phyloP scores from a whole-genome alignment of 2,797 vertebrate species.

The Mus caroli region DNA sequence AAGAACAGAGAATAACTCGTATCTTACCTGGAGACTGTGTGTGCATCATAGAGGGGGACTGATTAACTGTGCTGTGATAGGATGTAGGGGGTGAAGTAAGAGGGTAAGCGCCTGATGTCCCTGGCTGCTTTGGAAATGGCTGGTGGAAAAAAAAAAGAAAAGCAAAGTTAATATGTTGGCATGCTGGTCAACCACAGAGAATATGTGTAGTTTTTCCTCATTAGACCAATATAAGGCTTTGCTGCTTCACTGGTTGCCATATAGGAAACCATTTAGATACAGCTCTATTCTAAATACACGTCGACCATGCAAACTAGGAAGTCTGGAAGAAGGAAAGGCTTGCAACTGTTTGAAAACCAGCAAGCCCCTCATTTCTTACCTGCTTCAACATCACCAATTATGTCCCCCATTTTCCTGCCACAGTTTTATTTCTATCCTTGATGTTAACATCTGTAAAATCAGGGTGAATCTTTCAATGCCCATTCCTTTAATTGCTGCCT shows the following conservation, averaged over 20 bases:
- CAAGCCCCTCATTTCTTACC: constrained; percentile 25
- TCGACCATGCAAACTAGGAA: background rate
- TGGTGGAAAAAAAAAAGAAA: constrained; percentile 83
- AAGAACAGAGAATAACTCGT: constrained; percentile 33
- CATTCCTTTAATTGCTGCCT: background rate
- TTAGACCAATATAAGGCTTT: background rate
- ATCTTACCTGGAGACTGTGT: constrained; percentile 96
- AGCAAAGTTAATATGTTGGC: constrained; percentile 71
- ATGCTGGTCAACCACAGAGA: background rate
- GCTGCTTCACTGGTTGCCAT: background rate
- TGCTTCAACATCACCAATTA: constrained; percentile 32
- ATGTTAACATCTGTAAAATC: constrained; percentile 18
- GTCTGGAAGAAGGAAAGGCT: constrained; percentile 15
- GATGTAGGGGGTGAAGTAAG: constrained; percentile 97
- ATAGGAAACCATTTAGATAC: constrained; percentile 23
- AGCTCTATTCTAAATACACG: constrained; percentile 31
- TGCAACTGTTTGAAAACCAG: constrained; percentile 33
- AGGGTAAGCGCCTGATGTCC: constrained; percentile 93
- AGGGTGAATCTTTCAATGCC: constrained; percentile 40
- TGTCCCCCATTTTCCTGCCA: constrained; percentile 23
- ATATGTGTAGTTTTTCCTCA: background rate
- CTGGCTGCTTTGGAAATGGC: constrained; percentile 91
- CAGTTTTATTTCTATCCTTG: constrained; percentile 30
- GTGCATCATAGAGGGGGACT: constrained; percentile 98
- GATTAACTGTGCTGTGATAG: constrained; percentile 96